Evolutionary conservation across 2,797 vertebrate genomes (phyloP), one percentile per base, ranked within the genome.

Genomic region (Mionectes olivaceus): DNA sequence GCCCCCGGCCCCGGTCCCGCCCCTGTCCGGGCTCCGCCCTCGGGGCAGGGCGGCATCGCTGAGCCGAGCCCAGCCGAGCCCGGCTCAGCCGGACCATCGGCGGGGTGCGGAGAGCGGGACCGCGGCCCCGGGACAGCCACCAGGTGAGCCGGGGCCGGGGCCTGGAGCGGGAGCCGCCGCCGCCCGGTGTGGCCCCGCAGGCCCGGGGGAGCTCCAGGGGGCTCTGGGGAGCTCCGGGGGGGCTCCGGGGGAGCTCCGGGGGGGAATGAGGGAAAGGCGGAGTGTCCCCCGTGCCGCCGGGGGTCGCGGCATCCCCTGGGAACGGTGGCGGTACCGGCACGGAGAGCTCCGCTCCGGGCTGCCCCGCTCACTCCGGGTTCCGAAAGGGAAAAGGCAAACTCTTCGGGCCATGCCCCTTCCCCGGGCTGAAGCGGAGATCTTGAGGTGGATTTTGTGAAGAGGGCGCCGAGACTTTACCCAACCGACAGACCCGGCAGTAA

Each of bases 251-350:
- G n/a, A n/a, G n/a, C n/a, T n/a, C n/a, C n/a, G 77, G 23, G 47
- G 14, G 46, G 61, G 25, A 33, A 41, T n/a, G 46, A 2, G 22
- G 53, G 61, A 47, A 52, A 13, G 4, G 41, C 47, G 33, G 22
- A 7, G 41, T 19, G 35, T 13, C 27, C 53, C 35, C 41, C 41
- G 30, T 9, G 33, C 61, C 18, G 33, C 2, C 30, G 2, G 61
- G 18, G 47, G 4, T 32, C 41, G 19, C 28, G 39, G 49, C 86
- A 19, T n/a, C 60, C 14, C 21, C 11, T 11, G 28, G 59, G 6
- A 8, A 0, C 21, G 10, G 5, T 4, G 70, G 11, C 27, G 4
- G 23, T 12, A 0, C 19, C 1, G 56, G 69, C 52, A 2, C 7
- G 67, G 17, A 4, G 78, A 4, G 57, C 44, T 52, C n/a, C 27